Percentiles rank a stretch among this genome's conserved stretches.
phyloP scores from a whole-genome alignment of 2,797 vertebrate genomes.

The Pteronotus mesoamericanus region DNA sequence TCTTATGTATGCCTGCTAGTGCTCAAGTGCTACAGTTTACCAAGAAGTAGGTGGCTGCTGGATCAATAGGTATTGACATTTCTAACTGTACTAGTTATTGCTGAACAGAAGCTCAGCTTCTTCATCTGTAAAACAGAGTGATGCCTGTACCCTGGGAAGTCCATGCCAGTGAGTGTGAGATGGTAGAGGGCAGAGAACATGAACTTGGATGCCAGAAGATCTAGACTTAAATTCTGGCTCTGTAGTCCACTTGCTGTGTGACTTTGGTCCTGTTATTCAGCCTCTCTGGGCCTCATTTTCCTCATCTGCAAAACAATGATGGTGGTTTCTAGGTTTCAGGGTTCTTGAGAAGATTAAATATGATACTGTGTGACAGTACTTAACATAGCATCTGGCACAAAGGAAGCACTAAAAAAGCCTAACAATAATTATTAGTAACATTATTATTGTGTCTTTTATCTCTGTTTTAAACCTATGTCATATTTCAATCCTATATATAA shows the following conservation, averaged over 20 bases:
- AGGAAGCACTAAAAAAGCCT: neutral
- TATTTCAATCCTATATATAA: neutral
- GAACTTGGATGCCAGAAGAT: neutral
- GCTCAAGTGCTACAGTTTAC: neutral
- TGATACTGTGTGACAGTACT: neutral
- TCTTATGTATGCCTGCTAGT: neutral
- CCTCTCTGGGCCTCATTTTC: neutral
- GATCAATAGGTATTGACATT: neutral
- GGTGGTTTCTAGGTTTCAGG: neutral
- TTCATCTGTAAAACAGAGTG: neutral
- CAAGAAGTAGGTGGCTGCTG: neutral
- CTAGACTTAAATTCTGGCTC: neutral
- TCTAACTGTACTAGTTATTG: neutral
- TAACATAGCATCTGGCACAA: neutral
- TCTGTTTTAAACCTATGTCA: neutral
- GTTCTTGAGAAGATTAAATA: slow-evolving; percentile 19
- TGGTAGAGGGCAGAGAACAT: neutral
- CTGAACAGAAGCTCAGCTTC: neutral
- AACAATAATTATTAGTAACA: neutral
- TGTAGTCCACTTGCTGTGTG: neutral
- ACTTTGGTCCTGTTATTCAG: neutral
- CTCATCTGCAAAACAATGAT: neutral
- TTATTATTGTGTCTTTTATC: neutral
- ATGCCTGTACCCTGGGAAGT: neutral
- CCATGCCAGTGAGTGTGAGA: neutral